Conservation (phyloP, 2,797 vertebrate species). For the Ctenosaura bakeri region DNA sequence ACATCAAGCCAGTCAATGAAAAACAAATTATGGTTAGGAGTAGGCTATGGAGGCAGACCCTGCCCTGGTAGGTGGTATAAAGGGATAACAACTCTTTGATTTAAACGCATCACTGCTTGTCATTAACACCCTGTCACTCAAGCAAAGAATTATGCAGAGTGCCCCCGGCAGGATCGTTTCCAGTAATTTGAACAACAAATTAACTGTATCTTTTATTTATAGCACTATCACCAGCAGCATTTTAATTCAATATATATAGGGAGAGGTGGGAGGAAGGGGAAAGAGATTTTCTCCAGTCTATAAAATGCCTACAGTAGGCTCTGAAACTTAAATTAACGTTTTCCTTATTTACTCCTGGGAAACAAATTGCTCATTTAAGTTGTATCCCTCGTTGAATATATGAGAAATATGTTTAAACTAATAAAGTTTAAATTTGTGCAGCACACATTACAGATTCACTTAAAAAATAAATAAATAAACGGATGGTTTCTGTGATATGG, state of each 20-base stretch:
- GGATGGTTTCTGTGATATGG: neutral
- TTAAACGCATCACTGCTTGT: slow-evolving; percentile 44
- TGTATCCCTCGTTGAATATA: neutral
- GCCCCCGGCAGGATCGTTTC: slow-evolving; percentile 29
- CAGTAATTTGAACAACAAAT: slow-evolving; percentile 64
- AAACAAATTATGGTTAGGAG: slow-evolving; percentile 36
- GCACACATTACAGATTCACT: too few species aligned
- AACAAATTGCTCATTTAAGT: slow-evolving; percentile 37
- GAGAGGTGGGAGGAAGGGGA: neutral
- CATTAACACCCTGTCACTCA: slow-evolving; percentile 49
- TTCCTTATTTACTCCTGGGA: slow-evolving; percentile 40
- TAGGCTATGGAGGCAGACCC: slow-evolving; percentile 26
- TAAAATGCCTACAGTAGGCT: slow-evolving; percentile 29
- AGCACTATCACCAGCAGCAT: slow-evolving; percentile 49
- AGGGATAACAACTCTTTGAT: slow-evolving; percentile 45
- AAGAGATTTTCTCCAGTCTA: slow-evolving; percentile 31
- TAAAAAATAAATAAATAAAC: neutral
- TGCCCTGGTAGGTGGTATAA: slow-evolving; percentile 17
- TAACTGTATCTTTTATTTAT: slow-evolving; percentile 69
- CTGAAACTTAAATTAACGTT: slow-evolving; percentile 19
- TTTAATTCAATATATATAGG: slow-evolving; percentile 44
- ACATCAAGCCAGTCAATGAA: slow-evolving; percentile 34
- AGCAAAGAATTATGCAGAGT: slow-evolving; percentile 53
- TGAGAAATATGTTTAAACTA: neutral
- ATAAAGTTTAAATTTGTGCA: neutral